These are phyloP conservation scores for Pteromalus puparum DNA, from an alignment of 1,140 invertebrate genomes.

Conservation along the genomic window DNA sequence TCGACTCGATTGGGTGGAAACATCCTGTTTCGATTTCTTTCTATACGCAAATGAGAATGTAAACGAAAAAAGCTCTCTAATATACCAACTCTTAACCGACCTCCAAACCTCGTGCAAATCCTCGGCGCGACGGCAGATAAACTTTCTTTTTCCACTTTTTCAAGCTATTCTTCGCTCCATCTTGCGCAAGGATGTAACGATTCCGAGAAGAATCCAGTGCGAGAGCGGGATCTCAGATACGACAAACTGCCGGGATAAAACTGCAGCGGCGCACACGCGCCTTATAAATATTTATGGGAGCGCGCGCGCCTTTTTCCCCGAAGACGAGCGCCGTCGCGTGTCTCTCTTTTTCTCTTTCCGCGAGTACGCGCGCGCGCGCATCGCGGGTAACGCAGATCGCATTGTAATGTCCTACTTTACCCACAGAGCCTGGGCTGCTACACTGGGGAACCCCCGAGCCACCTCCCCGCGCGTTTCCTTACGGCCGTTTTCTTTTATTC, in stretches of 20 bases:
- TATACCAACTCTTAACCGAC: too few species aligned
- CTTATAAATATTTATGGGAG: slow-evolving; percentile 64
- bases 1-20: too few species aligned
- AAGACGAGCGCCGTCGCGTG: background rate
- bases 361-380: slow-evolving; percentile 22
- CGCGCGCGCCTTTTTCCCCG: slow-evolving; percentile 10
- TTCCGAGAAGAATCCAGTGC: background rate
- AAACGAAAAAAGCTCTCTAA: too few species aligned
- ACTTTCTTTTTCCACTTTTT: too few species aligned
- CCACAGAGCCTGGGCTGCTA: slow-evolving; percentile 17
- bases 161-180: background rate
- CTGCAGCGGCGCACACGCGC: slow-evolving; percentile 16
- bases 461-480: background rate
- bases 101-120: too few species aligned
- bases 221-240: slow-evolving; percentile 9
- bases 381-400: slow-evolving; percentile 60
- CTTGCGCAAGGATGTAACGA: background rate
- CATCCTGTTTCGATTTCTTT: too few species aligned
- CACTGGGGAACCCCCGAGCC: slow-evolving; percentile 37
- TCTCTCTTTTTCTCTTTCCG: background rate
- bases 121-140: too few species aligned
- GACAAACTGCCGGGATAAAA: slow-evolving; percentile 48
- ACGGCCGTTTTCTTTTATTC: background rate
- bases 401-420: slow-evolving; percentile 63
- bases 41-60: too few species aligned